Evolutionary conservation across 2,113 vertebrate genomes (phyloP).

Genomic region (Empidonax alnorum): DNA sequence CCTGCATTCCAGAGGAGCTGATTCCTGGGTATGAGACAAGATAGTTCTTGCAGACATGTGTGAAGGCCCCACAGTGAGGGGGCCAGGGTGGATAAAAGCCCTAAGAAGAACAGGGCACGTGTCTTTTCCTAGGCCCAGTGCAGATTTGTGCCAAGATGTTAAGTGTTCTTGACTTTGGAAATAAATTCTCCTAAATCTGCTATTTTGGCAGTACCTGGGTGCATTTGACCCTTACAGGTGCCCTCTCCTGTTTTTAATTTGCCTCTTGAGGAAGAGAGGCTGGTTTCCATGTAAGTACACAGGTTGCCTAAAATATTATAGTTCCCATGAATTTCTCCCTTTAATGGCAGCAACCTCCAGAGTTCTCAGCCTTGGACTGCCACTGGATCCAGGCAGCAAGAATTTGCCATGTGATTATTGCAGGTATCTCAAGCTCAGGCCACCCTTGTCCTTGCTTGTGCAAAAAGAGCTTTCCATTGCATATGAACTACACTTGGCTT

Average conservation of each 20-base stretch:
- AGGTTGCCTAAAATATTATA: neutral
- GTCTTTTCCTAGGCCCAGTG: neutral
- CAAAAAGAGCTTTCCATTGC: neutral
- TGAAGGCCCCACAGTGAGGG: neutral
- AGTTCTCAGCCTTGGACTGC: neutral
- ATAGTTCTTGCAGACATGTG: neutral
- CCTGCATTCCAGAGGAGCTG: neutral
- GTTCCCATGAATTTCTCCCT: neutral
- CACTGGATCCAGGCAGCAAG: neutral
- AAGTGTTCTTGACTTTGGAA: neutral
- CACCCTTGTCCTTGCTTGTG: neutral
- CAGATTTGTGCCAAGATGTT: neutral
- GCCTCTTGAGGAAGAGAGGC: neutral
- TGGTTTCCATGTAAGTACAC: neutral
- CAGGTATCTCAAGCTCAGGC: neutral
- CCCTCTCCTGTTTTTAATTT: neutral
- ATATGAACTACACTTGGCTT: neutral
- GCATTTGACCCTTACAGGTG: neutral
- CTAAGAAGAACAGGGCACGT: neutral
- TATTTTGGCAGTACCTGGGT: neutral
- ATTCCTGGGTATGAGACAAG: neutral
- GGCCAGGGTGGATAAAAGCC: neutral
- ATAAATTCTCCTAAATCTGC: neutral
- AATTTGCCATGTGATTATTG: neutral
- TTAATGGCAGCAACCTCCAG: neutral